These are phyloP conservation scores for Karalla daura DNA, from an alignment of 2,797 vertebrate genomes.

Conservation along the genomic window DNA sequence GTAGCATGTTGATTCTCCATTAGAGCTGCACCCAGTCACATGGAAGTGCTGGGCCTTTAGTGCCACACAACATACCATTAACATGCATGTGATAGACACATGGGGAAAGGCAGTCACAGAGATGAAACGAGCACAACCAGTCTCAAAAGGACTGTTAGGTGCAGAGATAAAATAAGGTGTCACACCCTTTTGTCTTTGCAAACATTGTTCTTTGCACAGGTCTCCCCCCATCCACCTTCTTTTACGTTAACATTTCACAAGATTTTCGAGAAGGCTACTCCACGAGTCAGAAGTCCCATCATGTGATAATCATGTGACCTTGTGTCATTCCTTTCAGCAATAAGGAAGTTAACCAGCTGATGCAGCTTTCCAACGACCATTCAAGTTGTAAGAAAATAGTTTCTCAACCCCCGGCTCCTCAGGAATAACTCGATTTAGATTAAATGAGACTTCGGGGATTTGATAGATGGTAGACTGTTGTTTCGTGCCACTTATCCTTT, in stretches of 20 bases:
- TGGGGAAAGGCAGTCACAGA: background rate
- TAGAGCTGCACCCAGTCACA: constrained; percentile 17
- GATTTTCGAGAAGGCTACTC: constrained; percentile 11
- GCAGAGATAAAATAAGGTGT: background rate
- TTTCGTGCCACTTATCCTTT: background rate
- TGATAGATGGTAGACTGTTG: background rate
- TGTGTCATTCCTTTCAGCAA: constrained; percentile 58
- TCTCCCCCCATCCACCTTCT: background rate
- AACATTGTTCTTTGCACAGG: background rate
- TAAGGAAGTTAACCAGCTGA: constrained; percentile 71
- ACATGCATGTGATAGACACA: background rate
- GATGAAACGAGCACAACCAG: constrained; percentile 1
- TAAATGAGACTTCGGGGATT: background rate
- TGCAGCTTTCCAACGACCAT: background rate
- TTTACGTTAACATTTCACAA: background rate
- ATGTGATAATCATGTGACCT: constrained; percentile 81
- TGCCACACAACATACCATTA: background rate
- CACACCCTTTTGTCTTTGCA: background rate
- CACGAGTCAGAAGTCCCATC: constrained; percentile 62
- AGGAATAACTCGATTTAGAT: background rate
- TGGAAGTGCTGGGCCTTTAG: background rate
- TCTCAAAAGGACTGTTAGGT: too few species aligned
- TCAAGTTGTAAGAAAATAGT: background rate
- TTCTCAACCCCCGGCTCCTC: too few species aligned
- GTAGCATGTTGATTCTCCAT: constrained; percentile 12